These are phyloP conservation scores for Cygnus olor DNA, from an alignment of 2,797 vertebrate species.

Conservation along the genomic window DNA sequence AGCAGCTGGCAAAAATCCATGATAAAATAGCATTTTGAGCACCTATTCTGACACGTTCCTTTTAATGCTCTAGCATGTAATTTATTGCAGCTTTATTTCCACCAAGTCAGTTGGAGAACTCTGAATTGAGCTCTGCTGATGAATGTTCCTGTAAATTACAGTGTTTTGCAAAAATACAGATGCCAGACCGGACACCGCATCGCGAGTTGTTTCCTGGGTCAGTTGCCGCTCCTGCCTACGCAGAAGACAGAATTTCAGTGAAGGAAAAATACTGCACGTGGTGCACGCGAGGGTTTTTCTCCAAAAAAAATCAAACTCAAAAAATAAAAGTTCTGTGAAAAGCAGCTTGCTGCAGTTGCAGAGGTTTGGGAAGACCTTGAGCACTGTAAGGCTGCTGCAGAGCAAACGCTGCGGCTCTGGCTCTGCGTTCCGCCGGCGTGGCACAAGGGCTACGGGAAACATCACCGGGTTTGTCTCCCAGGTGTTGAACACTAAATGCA, in stretches of 20 bases:
- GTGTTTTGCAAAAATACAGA: background rate
- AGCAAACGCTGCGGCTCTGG: background rate
- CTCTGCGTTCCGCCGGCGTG: accelerated
- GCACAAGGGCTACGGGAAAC: background rate
- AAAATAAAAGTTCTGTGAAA: background rate
- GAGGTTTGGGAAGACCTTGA: background rate
- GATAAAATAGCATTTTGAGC: background rate
- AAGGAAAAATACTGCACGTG: background rate
- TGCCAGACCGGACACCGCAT: background rate
- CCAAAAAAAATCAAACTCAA: background rate
- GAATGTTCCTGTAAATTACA: background rate
- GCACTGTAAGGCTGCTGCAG: background rate
- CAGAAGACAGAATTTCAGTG: accelerated
- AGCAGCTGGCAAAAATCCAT: background rate
- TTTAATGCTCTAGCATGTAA: background rate
- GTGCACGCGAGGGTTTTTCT: background rate
- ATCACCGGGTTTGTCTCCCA: background rate
- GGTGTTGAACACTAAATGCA: background rate
- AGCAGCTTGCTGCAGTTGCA: background rate
- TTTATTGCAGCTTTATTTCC: constrained; percentile 1
- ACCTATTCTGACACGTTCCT: background rate
- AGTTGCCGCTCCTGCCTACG: background rate
- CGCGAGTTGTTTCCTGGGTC: background rate
- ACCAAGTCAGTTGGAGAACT: background rate
- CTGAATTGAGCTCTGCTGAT: background rate